These are phyloP conservation scores for Rousettus madagascariensis DNA, from an alignment of 2,797 vertebrate species.

Conservation along the genomic window DNA sequence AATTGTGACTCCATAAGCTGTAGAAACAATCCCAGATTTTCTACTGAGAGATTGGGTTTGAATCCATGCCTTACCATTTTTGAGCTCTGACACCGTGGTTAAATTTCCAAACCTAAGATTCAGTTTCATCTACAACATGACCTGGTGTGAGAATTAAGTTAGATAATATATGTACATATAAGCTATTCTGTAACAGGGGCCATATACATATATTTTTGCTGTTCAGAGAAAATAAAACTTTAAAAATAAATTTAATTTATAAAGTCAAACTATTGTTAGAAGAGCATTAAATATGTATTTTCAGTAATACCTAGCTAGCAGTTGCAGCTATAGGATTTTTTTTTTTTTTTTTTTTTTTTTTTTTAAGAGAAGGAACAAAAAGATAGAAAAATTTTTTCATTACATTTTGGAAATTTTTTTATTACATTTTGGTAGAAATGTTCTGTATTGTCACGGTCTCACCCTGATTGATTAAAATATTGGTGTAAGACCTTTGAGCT, in stretches of 20 bases:
- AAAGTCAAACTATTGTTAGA: slow-evolving; percentile 31
- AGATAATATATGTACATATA: not conserved
- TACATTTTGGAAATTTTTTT: not conserved
- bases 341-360: no score
- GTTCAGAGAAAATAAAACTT: not conserved
- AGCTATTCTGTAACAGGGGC: not conserved
- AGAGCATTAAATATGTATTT: not conserved
- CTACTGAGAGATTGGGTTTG: not conserved
- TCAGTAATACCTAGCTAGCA: not conserved
- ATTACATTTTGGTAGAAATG: not conserved
- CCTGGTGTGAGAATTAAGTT: not conserved
- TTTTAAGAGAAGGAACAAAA: not conserved
- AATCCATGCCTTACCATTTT: not conserved
- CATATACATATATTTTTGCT: not conserved
- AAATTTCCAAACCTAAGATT: not conserved
- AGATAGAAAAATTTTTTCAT: not conserved
- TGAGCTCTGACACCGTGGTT: not conserved
- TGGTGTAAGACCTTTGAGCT: not conserved
- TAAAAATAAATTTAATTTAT: not conserved
- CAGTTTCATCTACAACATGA: not conserved
- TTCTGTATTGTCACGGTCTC: not conserved
- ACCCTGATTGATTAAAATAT: not conserved
- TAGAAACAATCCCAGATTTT: not conserved
- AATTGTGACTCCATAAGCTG: not conserved
- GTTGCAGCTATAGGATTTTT: not conserved